Evolutionary conservation across 2,113 vertebrate genomes (phyloP), one percentile per base, ranked within the genome.

Genomic region (Boulengeromyrus knoepffleri): DNA sequence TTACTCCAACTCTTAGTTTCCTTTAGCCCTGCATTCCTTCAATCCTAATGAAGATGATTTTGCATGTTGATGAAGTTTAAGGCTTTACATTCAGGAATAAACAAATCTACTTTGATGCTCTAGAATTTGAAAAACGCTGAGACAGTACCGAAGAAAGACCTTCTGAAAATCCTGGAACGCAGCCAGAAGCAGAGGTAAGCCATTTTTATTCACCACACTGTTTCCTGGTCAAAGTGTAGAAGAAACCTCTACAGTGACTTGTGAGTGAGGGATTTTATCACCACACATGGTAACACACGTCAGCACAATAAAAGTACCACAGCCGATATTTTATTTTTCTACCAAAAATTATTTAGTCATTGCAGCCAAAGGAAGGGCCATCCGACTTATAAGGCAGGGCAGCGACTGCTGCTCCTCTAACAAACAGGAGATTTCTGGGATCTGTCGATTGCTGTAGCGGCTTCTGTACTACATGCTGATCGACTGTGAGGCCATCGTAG

Each of bases 121-220:
- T 45, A 97, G 97, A 94, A 95, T 92, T 92, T 96, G 94, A 97
- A 95, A 95, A 96, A 94, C 13, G 95, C 94, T 89, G 96, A 96
- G 90, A 94, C 93, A 12, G 94, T 95, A 27, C 92, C 96, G 39
- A 96, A 95, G 95, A 94, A 17, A 3, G 95, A 97, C 92, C 95
- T 97, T 49, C 94, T 96, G 91, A 96, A 96, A 45, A 96, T 97
- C 89, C 93, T 97, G 93, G 96, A 96, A 92, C 90, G 96, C 92
- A 94, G 96, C 91, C 94, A 96, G 93, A 97, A 95, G 87, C 96
- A 97, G 93, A 97, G 96, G 97, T 97, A 95, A 94, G 84, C 27
- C n/a, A 9, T n/a, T 62, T 85, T 77, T 46, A 53, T 49, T 49
- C 19, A 17, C 24, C 9, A 31, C 21, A 7, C 3, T 70, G 24